Conservation (phyloP, 2,797 vertebrate genomes). For the Zenarchopterus dispar region DNA sequence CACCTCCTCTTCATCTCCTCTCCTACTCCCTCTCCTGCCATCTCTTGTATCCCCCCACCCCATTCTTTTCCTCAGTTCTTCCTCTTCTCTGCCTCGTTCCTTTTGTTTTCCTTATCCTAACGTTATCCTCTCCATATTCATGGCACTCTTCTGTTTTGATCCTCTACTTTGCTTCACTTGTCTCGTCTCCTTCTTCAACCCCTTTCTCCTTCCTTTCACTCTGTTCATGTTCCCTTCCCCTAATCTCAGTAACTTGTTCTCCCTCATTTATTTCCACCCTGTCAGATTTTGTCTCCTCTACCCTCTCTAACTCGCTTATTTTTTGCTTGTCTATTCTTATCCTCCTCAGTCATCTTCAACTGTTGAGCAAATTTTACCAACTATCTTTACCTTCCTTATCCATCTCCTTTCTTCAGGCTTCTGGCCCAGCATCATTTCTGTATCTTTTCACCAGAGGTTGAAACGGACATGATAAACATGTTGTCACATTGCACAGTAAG, state of each 20-base stretch:
- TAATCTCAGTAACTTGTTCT: constrained; percentile 27
- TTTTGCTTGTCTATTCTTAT: constrained; percentile 4
- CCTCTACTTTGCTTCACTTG: not conserved
- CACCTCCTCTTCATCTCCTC: constrained; percentile 33
- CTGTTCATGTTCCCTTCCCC: not conserved
- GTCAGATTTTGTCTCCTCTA: constrained; percentile 2
- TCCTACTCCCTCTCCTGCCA: constrained; percentile 18
- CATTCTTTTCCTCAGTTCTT: constrained; percentile 10
- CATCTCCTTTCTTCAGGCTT: not conserved
- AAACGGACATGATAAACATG: constrained; percentile 23
- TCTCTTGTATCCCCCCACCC: constrained; percentile 38
- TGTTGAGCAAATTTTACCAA: not conserved
- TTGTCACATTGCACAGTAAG: constrained; percentile 10
- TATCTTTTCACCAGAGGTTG: constrained; percentile 9
- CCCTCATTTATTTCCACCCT: constrained; percentile 7
- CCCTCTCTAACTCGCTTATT: not conserved
- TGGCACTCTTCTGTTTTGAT: constrained; percentile 10
- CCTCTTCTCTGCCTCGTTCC: not conserved
- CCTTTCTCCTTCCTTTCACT: not conserved
- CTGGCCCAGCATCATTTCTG: not conserved
- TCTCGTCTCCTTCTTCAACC: not conserved
- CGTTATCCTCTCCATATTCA: constrained; percentile 9
- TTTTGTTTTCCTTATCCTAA: not conserved
- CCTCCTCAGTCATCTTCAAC: not conserved
- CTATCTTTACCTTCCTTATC: not conserved